phyloP scores from a whole-genome alignment of 2,113 vertebrate species.

The Chlamydotis undulata region DNA sequence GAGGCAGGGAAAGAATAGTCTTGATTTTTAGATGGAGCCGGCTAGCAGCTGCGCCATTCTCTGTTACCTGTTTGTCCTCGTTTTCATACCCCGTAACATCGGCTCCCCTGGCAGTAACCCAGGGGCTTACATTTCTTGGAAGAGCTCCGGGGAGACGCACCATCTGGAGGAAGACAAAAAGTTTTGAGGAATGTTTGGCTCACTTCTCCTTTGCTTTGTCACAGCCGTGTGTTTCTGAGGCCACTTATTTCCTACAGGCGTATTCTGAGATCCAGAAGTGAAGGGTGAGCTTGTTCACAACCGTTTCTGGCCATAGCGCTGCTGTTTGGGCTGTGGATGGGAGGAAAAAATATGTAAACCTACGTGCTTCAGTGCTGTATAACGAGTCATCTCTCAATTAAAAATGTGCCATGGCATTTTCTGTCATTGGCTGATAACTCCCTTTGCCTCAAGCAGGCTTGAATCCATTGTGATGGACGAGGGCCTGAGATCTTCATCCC shows the following conservation, averaged over 20 bases:
- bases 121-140: background rate
- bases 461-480: accelerated
- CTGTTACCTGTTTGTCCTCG: slow-evolving; percentile 48
- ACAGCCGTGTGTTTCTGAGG: background rate
- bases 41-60: slow-evolving; percentile 65
- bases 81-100: background rate
- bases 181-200: background rate
- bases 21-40: slow-evolving; percentile 59
- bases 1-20: slow-evolving; percentile 50
- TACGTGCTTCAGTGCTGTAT: background rate
- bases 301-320: background rate
- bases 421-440: background rate
- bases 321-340: background rate
- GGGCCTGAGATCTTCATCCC: background rate
- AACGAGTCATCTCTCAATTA: background rate
- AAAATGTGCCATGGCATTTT: accelerated
- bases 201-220: background rate
- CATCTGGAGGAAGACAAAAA: background rate
- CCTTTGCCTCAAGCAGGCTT: background rate
- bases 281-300: background rate
- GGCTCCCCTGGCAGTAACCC: background rate
- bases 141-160: background rate
- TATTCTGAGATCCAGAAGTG: background rate
- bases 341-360: background rate
- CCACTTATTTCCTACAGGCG: accelerated